Evolutionary conservation across 2,113 vertebrate species (phyloP), one percentile per base, ranked within the genome.

Genomic region (Anhinga rufa): DNA sequence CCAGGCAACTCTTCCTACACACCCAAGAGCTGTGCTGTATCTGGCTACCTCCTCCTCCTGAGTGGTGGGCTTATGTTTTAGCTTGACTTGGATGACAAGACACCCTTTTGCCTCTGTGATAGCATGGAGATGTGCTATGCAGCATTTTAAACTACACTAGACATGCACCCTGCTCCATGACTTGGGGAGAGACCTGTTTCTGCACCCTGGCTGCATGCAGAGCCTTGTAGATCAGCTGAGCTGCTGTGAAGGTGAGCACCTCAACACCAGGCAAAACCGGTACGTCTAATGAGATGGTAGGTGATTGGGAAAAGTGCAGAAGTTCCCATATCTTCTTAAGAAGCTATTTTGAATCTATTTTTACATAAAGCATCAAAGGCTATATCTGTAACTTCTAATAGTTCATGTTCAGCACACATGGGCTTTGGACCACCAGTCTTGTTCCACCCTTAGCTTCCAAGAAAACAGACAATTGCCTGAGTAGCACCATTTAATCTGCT

Each of bases 221-320:
- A 72, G 44, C 25, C 48, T 46, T 69, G 44, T 7, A 28, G 19
- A 18, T 54, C 31, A 10, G 6, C 0, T 32, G 72, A n/a, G 62
- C 29, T 76, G 46, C 71, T 60, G 55, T 61, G 17, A 89, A 69
- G 12, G 40, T 13, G 54, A 89, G 26, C 42, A 22, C 7, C 49
- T 80, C n/a, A 80, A 18, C 44, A 57, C 7, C 44, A 74, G 54
- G 32, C 31, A 42, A 55, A 84, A 17, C 0, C 2, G 2, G 13
- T 15, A 13, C 1, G 4, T 20, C 18, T 52, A 36, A 0, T 42
- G 24, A 55, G 19, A 24, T n/a, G 1, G 0, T 10, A 24, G 28
- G 25, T 55, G 34, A 48, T 0, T 31, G 26, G 62, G 24, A 86
- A 69, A 82, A 64, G 14, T 55, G 28, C 9, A 31, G 48, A 80